These are phyloP conservation scores for Ectemnius lituratus DNA, from an alignment of 2,888 invertebrate genomes.

Conservation along the genomic window DNA sequence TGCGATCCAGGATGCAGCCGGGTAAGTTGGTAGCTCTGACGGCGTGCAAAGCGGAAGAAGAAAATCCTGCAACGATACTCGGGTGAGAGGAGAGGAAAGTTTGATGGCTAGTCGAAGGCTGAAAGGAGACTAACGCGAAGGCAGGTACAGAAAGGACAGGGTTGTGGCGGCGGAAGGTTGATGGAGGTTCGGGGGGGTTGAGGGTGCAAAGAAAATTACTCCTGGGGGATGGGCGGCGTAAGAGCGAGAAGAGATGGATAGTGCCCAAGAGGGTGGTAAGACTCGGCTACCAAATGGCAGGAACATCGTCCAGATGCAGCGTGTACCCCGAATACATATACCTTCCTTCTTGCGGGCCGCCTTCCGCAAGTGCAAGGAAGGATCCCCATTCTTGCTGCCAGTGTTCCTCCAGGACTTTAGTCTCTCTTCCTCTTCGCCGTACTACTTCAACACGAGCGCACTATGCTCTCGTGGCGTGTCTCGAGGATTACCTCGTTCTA, in stretches of 20 bases:
- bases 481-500: conserved; percentile 40
- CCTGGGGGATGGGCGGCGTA: conserved; percentile 52
- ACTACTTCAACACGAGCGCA: too few species aligned
- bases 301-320: conserved; percentile 56
- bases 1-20: conserved; percentile 32
- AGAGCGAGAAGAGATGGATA: conserved; percentile 63
- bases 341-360: conserved; percentile 28
- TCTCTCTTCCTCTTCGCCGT: too few species aligned
- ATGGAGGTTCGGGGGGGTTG: too few species aligned
- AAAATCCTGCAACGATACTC: neutral
- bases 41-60: conserved; percentile 1
- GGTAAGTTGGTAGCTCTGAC: conserved; percentile 11
- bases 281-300: conserved; percentile 61
- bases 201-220: conserved; percentile 55
- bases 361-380: conserved; percentile 41
- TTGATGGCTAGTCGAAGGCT: neutral
- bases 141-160: conserved; percentile 25
- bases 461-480: too few species aligned
- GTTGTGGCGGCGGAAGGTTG: too few species aligned
- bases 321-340: conserved; percentile 24
- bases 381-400: conserved; percentile 7
- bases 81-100: conserved; percentile 23
- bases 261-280: conserved; percentile 69
- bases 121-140: conserved; percentile 37
- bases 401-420: neutral